Percentiles rank a stretch among this genome's conserved stretches.
Conservation (phyloP, 2,797 vertebrate genomes). For the Rallus crepitans region DNA sequence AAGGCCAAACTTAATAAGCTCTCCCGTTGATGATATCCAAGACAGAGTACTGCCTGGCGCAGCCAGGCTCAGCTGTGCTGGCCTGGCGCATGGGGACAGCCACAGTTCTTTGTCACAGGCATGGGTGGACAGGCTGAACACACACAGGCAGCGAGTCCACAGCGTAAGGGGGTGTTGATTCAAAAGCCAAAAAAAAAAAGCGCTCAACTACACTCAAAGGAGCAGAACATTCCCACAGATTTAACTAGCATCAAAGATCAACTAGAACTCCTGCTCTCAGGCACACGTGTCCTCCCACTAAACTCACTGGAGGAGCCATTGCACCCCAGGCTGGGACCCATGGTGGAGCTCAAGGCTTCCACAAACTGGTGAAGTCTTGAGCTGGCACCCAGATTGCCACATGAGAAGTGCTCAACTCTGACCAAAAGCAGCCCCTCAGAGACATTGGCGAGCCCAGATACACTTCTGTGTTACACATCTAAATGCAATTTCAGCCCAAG, state of each 20-base stretch:
- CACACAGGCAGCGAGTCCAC: background rate
- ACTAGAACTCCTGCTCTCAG: background rate
- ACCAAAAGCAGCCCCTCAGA: background rate
- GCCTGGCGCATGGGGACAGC: rapidly evolving
- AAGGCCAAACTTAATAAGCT: constrained; percentile 4
- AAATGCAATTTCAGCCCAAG: background rate
- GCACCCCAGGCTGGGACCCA: background rate
- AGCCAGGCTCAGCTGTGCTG: background rate
- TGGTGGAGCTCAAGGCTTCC: background rate
- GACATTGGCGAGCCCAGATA: background rate
- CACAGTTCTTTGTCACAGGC: background rate
- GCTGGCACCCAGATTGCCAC: background rate
- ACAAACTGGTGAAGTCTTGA: background rate
- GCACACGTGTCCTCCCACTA: background rate
- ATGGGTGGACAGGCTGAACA: background rate
- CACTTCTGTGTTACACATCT: rapidly evolving
- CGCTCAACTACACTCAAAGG: background rate
- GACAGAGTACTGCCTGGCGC: background rate
- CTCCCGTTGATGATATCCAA: background rate
- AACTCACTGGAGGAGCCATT: background rate
- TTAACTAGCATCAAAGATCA: background rate
- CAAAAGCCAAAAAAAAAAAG: background rate
- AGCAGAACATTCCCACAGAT: background rate
- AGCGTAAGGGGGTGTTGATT: background rate
- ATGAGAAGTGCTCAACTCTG: background rate